Base-by-base conservation (phyloP, 2,113 vertebrate genomes). In the Dromiciops gliroides region DNA sequence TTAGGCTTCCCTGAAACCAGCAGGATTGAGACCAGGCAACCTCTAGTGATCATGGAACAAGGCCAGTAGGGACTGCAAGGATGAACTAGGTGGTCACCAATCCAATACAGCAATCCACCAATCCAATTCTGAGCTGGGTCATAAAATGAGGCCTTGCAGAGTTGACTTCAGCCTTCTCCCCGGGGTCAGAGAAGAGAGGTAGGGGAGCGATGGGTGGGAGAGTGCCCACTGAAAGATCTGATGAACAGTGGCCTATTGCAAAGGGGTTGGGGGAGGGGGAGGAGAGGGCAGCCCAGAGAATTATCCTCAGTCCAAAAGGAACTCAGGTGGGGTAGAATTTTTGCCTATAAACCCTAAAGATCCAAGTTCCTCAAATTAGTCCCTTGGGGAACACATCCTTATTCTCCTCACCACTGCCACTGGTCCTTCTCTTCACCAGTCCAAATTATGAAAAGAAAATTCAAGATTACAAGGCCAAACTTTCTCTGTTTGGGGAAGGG, bases 391-490 rank as follows among this genome's bases (percentile, higher is more conserved):
- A 83, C 67, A 83, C 19, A 83, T 83, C 16, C 19, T 83, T 44
- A 44, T 48, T 90, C 44, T 95, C 3, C 16, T 67, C 11, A n/a
- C 60, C 25, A 92, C 9, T 53, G 14, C 60, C 14, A 75, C 14
- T 19, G 31, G 37, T n/a, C 8, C 9, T 67, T 94, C 89, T 94
- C 56, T 92, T 51, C 23, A 28, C 31, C 90, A n/a, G 37, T 53
- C 48, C n/a, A 95, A 91, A 90, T 97, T 60, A 96, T 92, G 95
- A 91, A 95, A 96, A 94, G 83, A 94, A 52, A 92, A 90, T 60
- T 90, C 83, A 92, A 96, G 92, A 92, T 48, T n/a, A 19, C 4
- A 92, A 89, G 89, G 50, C n/a, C 89, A 92, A 94, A 92, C 19
- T 97, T 94, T 96, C 67, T 91, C 25, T 37, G 31, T 91, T 26